These are phyloP conservation scores for Sipha flava DNA, from an alignment of 1,140 invertebrate species.

Conservation along the genomic window DNA sequence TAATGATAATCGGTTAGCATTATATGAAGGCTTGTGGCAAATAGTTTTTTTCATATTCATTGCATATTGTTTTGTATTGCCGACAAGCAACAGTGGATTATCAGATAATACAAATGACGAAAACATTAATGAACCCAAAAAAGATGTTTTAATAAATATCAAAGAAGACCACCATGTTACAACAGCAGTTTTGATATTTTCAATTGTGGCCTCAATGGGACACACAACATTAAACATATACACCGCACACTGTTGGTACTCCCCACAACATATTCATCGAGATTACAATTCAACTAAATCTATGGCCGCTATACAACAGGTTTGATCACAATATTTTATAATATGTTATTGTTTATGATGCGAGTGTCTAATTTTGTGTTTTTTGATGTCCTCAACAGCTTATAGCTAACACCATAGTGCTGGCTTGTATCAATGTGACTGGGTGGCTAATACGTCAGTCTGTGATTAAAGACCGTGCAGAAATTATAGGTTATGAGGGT, in stretches of 20 bases:
- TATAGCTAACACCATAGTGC: neutral
- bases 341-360: no score
- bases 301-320: neutral
- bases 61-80: neutral
- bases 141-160: neutral
- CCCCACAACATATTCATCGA: neutral
- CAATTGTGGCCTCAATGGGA: neutral
- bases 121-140: neutral
- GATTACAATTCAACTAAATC: neutral
- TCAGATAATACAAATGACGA: neutral
- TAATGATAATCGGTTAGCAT: neutral
- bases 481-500: neutral
- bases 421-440: neutral
- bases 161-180: neutral
- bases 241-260: neutral
- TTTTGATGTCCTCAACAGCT: neutral
- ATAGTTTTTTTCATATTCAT: neutral
- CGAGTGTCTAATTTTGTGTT: no score
- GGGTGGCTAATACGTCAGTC: neutral
- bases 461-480: neutral
- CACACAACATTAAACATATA: neutral
- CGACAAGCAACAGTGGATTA: neutral
- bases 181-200: neutral
- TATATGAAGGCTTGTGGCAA: conserved; percentile 2
- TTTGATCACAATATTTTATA: neutral